Evolutionary conservation across 2,888 invertebrate genomes (phyloP).

Genomic region (Laothoe populi): DNA sequence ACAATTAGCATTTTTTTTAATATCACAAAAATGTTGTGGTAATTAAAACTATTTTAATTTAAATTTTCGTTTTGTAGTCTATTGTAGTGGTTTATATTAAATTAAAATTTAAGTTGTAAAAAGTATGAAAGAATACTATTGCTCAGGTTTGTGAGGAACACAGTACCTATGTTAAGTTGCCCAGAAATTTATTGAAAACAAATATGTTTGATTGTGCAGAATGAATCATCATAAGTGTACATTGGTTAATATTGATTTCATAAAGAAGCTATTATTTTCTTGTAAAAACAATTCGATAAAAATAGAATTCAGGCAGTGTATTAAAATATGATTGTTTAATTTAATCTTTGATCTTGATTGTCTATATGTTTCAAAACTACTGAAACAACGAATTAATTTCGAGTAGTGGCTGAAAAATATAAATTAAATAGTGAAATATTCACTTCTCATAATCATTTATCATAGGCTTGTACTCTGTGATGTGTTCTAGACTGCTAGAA

Average conservation of each 20-base stretch:
- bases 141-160: conserved; percentile 48
- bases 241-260: conserved; percentile 2
- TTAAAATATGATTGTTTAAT: not conserved
- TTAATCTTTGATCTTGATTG: not conserved
- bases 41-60: conserved; percentile 41
- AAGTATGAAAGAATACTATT: conserved; percentile 62
- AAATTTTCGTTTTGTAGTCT: conserved; percentile 53
- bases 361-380: not conserved
- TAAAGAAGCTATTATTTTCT: not conserved
- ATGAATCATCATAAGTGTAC: conserved; percentile 25
- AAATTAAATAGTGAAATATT: conserved; percentile 13
- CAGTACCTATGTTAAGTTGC: conserved; percentile 32
- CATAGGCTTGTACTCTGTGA: conserved; percentile 58
- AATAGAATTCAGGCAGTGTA: conserved; percentile 1
- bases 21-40: conserved; percentile 39
- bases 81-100: conserved; percentile 62
- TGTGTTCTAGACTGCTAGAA: conserved; percentile 67
- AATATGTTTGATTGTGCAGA: conserved; percentile 27
- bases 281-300: not conserved
- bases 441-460: conserved; percentile 18
- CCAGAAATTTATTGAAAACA: conserved; percentile 31
- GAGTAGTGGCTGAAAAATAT: conserved; percentile 1
- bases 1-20: conserved; percentile 32
- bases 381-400: not conserved
- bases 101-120: conserved; percentile 73